A percentile compares a stretch with the other conserved stretches of the same genome.
phyloP scores from a whole-genome alignment of 1,140 invertebrate genomes.

The Drosophila dunni region DNA sequence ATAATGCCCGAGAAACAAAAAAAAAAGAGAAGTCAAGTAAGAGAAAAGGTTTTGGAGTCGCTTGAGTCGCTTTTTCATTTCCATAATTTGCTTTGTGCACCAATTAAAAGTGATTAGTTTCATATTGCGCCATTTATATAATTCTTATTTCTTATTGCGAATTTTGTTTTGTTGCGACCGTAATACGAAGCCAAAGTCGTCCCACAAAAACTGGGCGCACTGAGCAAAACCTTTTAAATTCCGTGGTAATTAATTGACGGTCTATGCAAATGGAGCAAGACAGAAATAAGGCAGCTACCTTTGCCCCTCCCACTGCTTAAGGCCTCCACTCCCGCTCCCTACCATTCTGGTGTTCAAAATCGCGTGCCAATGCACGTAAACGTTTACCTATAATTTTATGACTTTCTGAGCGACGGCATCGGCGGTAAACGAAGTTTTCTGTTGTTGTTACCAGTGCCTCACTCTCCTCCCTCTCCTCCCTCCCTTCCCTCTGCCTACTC shows the following conservation, averaged over 20 bases:
- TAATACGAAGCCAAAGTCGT: conserved; percentile 45
- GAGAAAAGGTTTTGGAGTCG: conserved; percentile 42
- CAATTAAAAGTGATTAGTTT: conserved; percentile 81
- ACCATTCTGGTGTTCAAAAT: background rate
- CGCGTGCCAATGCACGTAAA: conserved; percentile 73
- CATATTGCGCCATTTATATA: conserved; percentile 71
- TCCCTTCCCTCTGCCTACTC: background rate
- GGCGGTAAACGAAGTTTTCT: conserved; percentile 34
- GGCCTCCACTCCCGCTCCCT: background rate
- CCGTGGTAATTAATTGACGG: conserved; percentile 73
- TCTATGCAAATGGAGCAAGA: conserved; percentile 57
- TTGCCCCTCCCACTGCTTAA: background rate
- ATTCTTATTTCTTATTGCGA: conserved; percentile 52
- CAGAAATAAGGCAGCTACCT: background rate
- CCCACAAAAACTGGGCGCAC: conserved; percentile 28
- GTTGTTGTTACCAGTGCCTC: conserved; percentile 48
- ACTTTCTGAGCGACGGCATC: conserved; percentile 60
- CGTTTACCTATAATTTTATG: conserved; percentile 83
- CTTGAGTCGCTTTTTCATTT: conserved; percentile 45
- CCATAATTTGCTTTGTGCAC: conserved; percentile 65
- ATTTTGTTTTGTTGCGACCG: conserved; percentile 44
- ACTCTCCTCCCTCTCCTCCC: background rate
- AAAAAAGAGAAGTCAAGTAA: background rate
- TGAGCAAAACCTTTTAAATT: conserved; percentile 66
- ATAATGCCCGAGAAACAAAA: background rate